Percentiles rank a stretch among this genome's conserved stretches.
These are phyloP conservation scores for Ceratina calcarata DNA, from an alignment of 1,140 invertebrate species.

Conservation along the genomic window DNA sequence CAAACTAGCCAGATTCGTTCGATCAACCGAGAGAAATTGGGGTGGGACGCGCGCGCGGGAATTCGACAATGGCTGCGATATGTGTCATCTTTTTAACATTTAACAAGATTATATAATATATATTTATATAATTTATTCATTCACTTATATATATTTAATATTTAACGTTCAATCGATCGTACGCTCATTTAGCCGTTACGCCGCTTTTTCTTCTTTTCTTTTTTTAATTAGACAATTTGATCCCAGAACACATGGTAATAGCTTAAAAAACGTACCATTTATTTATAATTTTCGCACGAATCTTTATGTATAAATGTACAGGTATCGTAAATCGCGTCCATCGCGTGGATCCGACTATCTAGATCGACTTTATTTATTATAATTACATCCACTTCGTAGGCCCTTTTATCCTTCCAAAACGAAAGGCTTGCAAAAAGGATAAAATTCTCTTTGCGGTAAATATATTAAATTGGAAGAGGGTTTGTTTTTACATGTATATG, in stretches of 20 bases:
- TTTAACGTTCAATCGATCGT: constrained; percentile 36
- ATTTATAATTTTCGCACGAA: constrained; percentile 55
- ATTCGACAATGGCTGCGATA: constrained; percentile 45
- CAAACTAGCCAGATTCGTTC: too few species aligned
- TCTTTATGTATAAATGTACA: constrained; percentile 67
- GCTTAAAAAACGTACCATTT: constrained; percentile 54
- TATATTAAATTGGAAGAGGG: background rate
- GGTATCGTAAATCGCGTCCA: constrained; percentile 16
- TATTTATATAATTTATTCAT: background rate
- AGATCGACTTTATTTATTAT: background rate
- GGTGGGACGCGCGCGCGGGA: constrained; percentile 23
- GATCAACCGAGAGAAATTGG: background rate
- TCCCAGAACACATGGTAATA: constrained; percentile 73
- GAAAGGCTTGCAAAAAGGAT: background rate
- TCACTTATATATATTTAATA: constrained; percentile 14
- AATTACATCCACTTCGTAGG: constrained; percentile 3
- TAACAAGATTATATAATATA: constrained; percentile 50
- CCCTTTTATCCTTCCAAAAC: background rate
- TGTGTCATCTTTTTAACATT: constrained; percentile 51
- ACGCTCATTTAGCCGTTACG: constrained; percentile 53
- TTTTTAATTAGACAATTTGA: constrained; percentile 71
- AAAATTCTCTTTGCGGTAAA: too few species aligned
- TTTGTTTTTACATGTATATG: background rate
- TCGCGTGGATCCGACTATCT: constrained; percentile 25
- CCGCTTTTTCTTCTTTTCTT: background rate